phyloP scores from a whole-genome alignment of 2,797 vertebrate genomes.

The Melanotaenia parkinsoni region DNA sequence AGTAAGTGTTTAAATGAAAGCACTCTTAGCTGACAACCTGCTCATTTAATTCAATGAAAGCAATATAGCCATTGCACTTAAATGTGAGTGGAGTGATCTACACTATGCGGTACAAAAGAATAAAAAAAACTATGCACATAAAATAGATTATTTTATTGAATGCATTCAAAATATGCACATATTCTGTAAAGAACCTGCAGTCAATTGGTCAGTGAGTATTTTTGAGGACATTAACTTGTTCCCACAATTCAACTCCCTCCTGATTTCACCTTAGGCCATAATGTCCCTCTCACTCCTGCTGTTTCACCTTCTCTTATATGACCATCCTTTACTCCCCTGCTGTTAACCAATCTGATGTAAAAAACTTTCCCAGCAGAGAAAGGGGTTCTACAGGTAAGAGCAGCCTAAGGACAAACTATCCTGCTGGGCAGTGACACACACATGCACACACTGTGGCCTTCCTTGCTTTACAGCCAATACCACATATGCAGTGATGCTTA shows the following conservation, averaged over 20 bases:
- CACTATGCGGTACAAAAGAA: background rate
- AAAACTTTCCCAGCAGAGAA: constrained; percentile 48
- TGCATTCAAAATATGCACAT: background rate
- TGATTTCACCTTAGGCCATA: constrained; percentile 62
- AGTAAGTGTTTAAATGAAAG: background rate
- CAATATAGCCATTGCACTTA: background rate
- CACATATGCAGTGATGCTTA: constrained; percentile 26
- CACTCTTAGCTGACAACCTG: background rate
- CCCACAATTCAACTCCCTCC: constrained; percentile 40
- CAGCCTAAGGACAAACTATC: constrained; percentile 72
- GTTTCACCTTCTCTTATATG: constrained; percentile 70
- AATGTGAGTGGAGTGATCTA: background rate
- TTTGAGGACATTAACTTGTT: constrained; percentile 43
- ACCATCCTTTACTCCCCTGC: constrained; percentile 50
- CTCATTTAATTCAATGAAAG: background rate
- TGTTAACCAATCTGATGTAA: constrained; percentile 62
- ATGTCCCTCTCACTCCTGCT: constrained; percentile 59
- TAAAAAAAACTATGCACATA: background rate
- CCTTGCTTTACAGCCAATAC: constrained; percentile 27
- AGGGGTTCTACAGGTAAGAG: constrained; percentile 60
- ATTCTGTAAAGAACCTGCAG: background rate
- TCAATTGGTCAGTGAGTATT: constrained; percentile 5
- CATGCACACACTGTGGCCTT: constrained; percentile 57
- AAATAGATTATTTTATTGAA: background rate
- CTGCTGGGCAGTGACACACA: constrained; percentile 43